These are phyloP conservation scores for Vesta saturnalis DNA, from an alignment of 2,888 invertebrate species.

Conservation along the genomic window DNA sequence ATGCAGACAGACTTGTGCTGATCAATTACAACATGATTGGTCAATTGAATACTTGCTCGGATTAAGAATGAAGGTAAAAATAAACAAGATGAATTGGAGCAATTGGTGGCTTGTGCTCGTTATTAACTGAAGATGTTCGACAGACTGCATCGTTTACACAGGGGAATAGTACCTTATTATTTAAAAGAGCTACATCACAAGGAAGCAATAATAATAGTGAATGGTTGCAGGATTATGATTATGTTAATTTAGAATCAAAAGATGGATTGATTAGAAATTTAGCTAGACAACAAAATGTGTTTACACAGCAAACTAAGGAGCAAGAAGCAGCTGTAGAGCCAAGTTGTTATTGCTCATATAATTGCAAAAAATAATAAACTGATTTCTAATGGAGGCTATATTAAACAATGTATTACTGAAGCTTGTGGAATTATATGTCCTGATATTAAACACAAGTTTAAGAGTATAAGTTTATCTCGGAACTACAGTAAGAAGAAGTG, in stretches of 20 bases:
- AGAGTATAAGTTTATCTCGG: no score
- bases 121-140: slow-evolving; percentile 89
- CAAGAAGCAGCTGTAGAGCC: no score
- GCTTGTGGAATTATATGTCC: no score
- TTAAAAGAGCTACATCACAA: slow-evolving; percentile 69
- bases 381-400: no score
- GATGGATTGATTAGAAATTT: no score
- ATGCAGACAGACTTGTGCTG: slow-evolving; percentile 83
- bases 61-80: slow-evolving; percentile 62
- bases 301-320: no score
- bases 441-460: no score
- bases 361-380: no score
- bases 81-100: slow-evolving; percentile 86
- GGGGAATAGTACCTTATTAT: slow-evolving; percentile 82
- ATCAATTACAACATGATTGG: slow-evolving; percentile 83
- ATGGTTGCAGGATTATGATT: slow-evolving; percentile 89
- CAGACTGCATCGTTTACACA: slow-evolving; percentile 92
- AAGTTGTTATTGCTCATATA: no score
- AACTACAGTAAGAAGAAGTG: no score
- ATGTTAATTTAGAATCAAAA: slow-evolving; percentile 85
- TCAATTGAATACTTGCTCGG: slow-evolving; percentile 56
- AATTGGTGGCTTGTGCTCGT: slow-evolving; percentile 86
- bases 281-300: no score
- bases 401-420: no score
- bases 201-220: slow-evolving; percentile 65